phyloP scores from a whole-genome alignment of 2,888 invertebrate species.

The Erebia epiphron region DNA sequence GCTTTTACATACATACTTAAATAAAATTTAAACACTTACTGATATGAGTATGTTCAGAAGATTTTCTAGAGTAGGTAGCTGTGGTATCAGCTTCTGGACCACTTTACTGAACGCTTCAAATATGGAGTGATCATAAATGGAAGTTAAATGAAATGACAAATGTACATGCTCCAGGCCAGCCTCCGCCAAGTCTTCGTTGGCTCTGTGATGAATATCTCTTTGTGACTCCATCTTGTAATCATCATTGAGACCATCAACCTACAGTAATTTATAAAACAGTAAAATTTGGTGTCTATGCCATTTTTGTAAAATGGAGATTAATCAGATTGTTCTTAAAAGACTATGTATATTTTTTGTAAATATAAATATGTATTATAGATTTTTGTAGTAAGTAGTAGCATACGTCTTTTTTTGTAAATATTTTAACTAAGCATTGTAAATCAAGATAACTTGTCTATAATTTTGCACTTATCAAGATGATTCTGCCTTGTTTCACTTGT shows the following conservation, averaged over 20 bases:
- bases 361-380: too few species aligned
- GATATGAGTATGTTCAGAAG: conserved; percentile 98
- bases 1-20: too few species aligned
- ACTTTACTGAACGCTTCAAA: conserved; percentile 99
- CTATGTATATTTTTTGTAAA: too few species aligned
- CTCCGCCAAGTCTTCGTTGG: conserved; percentile 96
- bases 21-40: conserved; percentile 82
- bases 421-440: too few species aligned
- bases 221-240: conserved; percentile 99
- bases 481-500: too few species aligned
- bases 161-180: conserved; percentile 94
- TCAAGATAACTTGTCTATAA: too few species aligned
- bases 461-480: too few species aligned
- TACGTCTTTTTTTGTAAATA: too few species aligned
- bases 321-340: too few species aligned
- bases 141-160: conserved; percentile 97
- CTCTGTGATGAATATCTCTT: conserved; percentile 98
- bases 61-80: conserved; percentile 98
- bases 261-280: conserved; percentile 35
- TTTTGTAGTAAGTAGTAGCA: too few species aligned
- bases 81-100: conserved; percentile 98
- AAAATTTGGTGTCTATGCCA: not conserved
- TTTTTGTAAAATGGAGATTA: too few species aligned
- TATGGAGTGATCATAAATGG: conserved; percentile 99
- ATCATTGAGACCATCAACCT: conserved; percentile 98